These are phyloP conservation scores for Argyresthia goedartella DNA, from an alignment of 2,888 invertebrate species.

Conservation along the genomic window DNA sequence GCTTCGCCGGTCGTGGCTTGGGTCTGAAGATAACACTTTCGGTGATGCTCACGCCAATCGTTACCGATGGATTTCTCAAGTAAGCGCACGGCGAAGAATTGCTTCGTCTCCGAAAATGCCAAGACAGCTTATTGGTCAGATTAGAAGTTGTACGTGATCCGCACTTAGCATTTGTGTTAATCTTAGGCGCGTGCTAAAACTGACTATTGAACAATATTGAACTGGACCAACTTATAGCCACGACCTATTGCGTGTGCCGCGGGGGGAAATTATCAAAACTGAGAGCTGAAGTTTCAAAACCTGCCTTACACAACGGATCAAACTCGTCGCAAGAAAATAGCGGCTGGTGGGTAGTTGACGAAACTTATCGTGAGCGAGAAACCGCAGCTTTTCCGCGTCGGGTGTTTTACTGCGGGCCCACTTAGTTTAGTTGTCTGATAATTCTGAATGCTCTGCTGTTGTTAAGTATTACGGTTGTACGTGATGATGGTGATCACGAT, in stretches of 20 bases:
- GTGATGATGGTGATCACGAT: slow-evolving; percentile 26
- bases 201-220: background rate
- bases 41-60: no score
- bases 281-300: slow-evolving; percentile 30
- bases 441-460: slow-evolving; percentile 27
- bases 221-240: background rate
- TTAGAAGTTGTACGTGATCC: no score
- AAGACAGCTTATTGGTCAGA: no score
- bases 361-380: slow-evolving; percentile 55
- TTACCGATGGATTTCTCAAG: no score
- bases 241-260: slow-evolving; percentile 6
- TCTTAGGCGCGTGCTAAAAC: background rate
- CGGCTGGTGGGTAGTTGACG: slow-evolving; percentile 33
- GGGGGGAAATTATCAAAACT: slow-evolving; percentile 21
- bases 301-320: slow-evolving; percentile 40
- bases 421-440: slow-evolving; percentile 25
- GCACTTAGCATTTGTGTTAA: background rate
- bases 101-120: no score
- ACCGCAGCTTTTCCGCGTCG: slow-evolving; percentile 52
- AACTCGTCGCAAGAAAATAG: slow-evolving; percentile 38
- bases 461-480: slow-evolving; percentile 28
- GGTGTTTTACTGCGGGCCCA: slow-evolving; percentile 35
- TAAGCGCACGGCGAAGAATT: no score
- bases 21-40: background rate
- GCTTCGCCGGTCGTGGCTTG: background rate